Evolutionary conservation across 2,113 vertebrate genomes (phyloP).

Genomic region (Halichoerus grypus): DNA sequence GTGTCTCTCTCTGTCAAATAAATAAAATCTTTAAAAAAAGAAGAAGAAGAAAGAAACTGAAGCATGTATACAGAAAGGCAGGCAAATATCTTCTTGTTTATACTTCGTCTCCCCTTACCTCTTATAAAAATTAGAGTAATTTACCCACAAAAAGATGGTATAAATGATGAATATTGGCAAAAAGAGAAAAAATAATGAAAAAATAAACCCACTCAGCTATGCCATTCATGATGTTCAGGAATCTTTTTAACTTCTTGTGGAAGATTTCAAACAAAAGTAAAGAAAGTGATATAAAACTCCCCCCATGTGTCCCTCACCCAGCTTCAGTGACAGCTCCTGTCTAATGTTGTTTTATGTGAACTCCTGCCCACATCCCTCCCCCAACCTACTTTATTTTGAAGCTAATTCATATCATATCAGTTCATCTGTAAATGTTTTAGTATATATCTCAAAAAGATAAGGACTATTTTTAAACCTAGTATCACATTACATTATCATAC

Average conservation of each 20-base stretch:
- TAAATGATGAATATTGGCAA: neutral
- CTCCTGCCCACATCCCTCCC: neutral
- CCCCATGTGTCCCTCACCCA: neutral
- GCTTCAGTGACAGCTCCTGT: neutral
- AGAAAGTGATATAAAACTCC: neutral
- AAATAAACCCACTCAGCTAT: neutral
- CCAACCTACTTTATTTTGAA: conserved; percentile 3
- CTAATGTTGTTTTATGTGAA: neutral
- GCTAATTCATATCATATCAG: neutral
- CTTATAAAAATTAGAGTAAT: neutral
- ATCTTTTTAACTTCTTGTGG: neutral
- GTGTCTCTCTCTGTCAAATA: no score
- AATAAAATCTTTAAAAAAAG: no score
- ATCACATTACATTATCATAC: neutral
- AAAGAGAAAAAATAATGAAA: neutral
- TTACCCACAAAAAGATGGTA: neutral
- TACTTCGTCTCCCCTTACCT: neutral
- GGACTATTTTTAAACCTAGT: neutral
- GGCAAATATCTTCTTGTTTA: conserved; percentile 6
- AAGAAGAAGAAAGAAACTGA: neutral
- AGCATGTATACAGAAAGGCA: neutral
- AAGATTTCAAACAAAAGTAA: neutral
- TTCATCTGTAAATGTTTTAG: conserved; percentile 1
- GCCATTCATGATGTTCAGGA: neutral
- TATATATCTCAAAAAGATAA: neutral